Conservation (phyloP, 2,113 vertebrate species). For the Phrynosoma blainvillii region DNA sequence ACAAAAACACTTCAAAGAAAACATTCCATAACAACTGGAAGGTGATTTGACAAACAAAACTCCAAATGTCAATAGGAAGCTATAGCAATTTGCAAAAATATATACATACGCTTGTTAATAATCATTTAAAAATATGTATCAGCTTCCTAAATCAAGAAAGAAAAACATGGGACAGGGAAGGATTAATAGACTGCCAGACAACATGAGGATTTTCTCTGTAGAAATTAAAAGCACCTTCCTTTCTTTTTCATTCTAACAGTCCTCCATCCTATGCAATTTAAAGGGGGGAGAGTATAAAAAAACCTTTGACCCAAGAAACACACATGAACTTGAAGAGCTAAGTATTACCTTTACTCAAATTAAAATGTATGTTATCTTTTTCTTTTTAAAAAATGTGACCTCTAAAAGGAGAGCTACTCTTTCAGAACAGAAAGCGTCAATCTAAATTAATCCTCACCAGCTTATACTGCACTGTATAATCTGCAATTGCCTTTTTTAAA, state of each 20-base stretch:
- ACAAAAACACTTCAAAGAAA: neutral
- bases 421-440: constrained; percentile 5
- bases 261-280: neutral
- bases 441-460: constrained; percentile 53
- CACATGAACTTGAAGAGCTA: constrained; percentile 15
- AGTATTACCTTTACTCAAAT: constrained; percentile 39
- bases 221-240: neutral
- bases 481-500: constrained; percentile 48
- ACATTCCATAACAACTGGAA: neutral
- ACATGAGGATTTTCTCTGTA: neutral
- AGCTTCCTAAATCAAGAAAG: neutral
- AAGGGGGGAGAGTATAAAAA: neutral
- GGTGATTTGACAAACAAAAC: neutral
- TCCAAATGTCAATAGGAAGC: neutral
- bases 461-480: constrained; percentile 52
- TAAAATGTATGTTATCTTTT: constrained; percentile 46
- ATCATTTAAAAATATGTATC: constrained; percentile 2
- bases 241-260: constrained; percentile 23
- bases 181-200: neutral
- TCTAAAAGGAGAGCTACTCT: constrained; percentile 50
- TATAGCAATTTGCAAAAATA: neutral
- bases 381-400: constrained; percentile 56
- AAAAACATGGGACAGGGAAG: neutral
- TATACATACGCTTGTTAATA: neutral
- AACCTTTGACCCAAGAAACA: neutral